Evolutionary conservation across 1,140 invertebrate genomes (phyloP), one percentile per base, ranked within the genome.

Genomic region (Drosophila bocki): DNA sequence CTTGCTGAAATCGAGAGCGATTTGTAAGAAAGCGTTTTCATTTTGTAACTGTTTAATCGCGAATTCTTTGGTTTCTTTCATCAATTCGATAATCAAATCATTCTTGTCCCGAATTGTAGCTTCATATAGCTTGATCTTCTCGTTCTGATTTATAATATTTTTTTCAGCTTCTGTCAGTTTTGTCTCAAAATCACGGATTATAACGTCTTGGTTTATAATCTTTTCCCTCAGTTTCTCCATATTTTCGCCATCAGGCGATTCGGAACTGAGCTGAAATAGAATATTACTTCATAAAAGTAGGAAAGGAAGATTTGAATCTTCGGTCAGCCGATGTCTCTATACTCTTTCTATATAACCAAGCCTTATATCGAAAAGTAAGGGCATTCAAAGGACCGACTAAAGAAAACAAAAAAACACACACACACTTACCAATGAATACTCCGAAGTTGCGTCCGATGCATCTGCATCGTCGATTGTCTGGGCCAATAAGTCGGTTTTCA

Each of bases 81-180:
- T 13, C n/a, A 32, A 19, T 7, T 51, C 48, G 1, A 51, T 17
- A 1, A 45, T 35, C 4, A 35, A 53, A 33, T 33, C 11, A 11
- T 53, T 53, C n/a, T 53, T 53, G 50, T 53, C 50, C 29, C 1
- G 19, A 7, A 53, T 53, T 13, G n/a, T 35, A 19, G 9, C 29
- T 33, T 51, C 29, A 51, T 51, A 51, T 7, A 51, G n/a, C 15
- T 17, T 17, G 48, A 51, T 51, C 48, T 51, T 51, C 29, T 33
- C 48, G 26, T 50, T 50, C n/a, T 11, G 26, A 50, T 50, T n/a
- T 1, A 51, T 6, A n/a, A 7, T 32, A 32, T 32, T 29, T 13
- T n/a, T n/a, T 17, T 50, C 48, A 50, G 48, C 48, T 1, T 51
- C 48, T 11, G n/a, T 17, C 12, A 51, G 29, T 17, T 51, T 51